Base-by-base conservation (phyloP, 2,888 invertebrate genomes). In the Aphodius granarius region DNA sequence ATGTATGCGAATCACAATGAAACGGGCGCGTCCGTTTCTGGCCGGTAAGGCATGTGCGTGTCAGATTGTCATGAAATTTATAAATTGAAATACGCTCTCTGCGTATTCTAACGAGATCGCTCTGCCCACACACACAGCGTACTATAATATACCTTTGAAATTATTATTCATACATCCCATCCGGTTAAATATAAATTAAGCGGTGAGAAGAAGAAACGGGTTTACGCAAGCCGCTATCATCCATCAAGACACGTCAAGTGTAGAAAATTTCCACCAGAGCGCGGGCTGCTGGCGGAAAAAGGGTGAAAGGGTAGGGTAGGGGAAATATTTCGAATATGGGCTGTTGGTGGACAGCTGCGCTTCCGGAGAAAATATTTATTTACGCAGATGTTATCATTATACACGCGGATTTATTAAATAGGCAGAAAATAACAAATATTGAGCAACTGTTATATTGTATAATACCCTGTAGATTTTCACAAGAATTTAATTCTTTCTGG, bases 211-310 rank as follows among this genome's bases (percentile, higher is more conserved):
- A 43, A 43, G 43, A 71, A 71, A 62, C 71, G 63, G 18, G 63
- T 62, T 71, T 71, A 71, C 43, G 22, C 62, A 71, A 71, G 71
- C 71, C 43, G 23, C 62, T 43, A 71, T 19, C 71, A 71, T 18
- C 62, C 43, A 22, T 43, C 71, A 71, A 43, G 71, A 71, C 71
- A 71, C 62, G 71, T 68, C 63, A 16, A 66, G 70, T 62, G 68
- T 21, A 70, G 23, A 68, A 68, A 68, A 73, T 68, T 73, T 63
- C 66, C 66, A 62, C 66, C 22, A 66, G 19, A 15, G 19, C 16
- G 43, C 43, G 9, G 43, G 43, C 43, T 43, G 9, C 9, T 6
- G 13, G 43, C 43, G 43, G 43, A 43, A 43, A 43, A 43, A 43
- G 43, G 43, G 43, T 43, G 43, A 43, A 43, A 43, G 6, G 43